Base-by-base conservation (phyloP, 64 coral and sea anemone species). In the Pachyseris speciosa region DNA sequence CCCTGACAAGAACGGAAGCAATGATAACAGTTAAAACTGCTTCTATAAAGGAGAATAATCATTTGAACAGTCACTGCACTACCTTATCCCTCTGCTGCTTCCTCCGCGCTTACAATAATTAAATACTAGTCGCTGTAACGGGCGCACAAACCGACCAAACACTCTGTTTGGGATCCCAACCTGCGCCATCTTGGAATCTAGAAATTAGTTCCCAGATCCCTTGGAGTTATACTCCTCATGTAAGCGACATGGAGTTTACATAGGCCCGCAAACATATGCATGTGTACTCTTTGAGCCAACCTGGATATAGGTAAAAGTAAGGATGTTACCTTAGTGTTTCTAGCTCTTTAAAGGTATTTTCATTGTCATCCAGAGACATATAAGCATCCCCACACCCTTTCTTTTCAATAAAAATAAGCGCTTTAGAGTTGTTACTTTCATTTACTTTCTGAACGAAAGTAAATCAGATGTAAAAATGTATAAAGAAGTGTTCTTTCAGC, bases 81-180 rank as follows among this genome's bases (percentile, higher is more conserved):
- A 98, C 96, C 96, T 98, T 92, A 98, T 9, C 39, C 93, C 96
- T 90, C 96, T 89, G 59, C 96, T 98, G 42, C 96, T 98, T 59
- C 96, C 96, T 37, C 96, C 96, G 0, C 64, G 78, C 59, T 89
- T 92, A 85, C 96, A 98, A 53, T 95, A 98, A 58, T 98, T 98
- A 12, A 98, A 83, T 10, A 93, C 95, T 70, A 98, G 36, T 29
- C 96, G 84, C 69, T 95, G 85, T 32, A 98, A 65, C 37, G 94
- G 96, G 39, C 93, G 95, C 75, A 98, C 93, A 86, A 89, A 98
- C 24, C 96, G 84, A 16, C 96, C 96, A 11, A 94, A 38, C 37
- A 76, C 88, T 53, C 86, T 84, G 17, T 87, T 65, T 9, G 81
- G 64, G 7, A 69, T 65, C 25, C 72, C 72, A 5, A 58, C 51